These are phyloP conservation scores for Hirudinaria manillensis DNA, from an alignment of 2,888 invertebrate species.

Conservation along the genomic window DNA sequence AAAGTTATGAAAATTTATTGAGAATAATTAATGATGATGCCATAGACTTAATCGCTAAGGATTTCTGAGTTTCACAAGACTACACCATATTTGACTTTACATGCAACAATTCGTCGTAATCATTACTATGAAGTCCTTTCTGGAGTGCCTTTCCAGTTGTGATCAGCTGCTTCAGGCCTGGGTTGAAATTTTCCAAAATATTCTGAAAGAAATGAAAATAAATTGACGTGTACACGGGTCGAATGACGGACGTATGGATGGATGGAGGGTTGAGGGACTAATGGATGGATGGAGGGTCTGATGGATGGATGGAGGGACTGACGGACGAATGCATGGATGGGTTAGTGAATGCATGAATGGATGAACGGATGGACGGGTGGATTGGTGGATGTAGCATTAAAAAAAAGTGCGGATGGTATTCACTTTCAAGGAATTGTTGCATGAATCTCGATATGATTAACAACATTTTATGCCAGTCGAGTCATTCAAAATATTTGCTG, in stretches of 20 bases:
- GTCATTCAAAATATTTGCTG: no score
- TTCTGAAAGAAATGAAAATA: conserved; percentile 59
- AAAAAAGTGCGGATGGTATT: no score
- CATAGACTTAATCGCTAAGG: no score
- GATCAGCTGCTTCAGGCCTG: conserved; percentile 85
- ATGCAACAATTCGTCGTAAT: conserved; percentile 2
- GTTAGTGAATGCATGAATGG: background rate
- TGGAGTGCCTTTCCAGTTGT: conserved; percentile 87
- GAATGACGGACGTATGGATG: background rate
- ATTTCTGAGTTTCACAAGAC: no score
- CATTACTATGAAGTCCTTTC: conserved; percentile 81
- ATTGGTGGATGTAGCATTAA: background rate
- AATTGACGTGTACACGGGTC: background rate
- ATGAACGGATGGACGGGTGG: background rate
- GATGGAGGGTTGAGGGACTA: background rate
- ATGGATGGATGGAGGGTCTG: background rate
- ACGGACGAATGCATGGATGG: background rate
- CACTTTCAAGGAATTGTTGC: no score
- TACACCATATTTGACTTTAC: background rate
- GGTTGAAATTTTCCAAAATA: conserved; percentile 91
- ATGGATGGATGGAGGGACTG: background rate
- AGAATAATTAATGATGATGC: no score
- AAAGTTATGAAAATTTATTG: no score
- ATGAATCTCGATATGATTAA: no score
- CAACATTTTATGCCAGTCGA: no score